Percentiles rank a stretch among this genome's conserved stretches.
Conservation (phyloP, 1,140 invertebrate genomes). For the Bombus vancouverensis region DNA sequence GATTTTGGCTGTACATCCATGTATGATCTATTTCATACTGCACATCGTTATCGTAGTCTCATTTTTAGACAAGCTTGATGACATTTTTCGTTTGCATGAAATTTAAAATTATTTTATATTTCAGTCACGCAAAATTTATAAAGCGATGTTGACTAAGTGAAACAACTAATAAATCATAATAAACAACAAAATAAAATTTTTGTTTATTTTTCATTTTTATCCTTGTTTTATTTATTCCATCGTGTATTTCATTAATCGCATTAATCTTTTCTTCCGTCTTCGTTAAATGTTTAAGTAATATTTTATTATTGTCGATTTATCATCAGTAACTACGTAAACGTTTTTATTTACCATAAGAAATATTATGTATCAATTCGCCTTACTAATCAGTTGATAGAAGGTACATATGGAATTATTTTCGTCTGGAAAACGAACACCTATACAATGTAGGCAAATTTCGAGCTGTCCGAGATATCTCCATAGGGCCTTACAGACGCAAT, state of each 20-base stretch:
- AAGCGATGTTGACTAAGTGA: conserved; percentile 14
- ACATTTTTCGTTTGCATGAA: conserved; percentile 32
- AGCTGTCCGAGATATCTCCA: conserved; percentile 91
- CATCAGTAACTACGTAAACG: not conserved
- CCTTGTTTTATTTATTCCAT: conserved; percentile 13
- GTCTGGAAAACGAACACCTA: conserved; percentile 96
- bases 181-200: not conserved
- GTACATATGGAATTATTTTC: conserved; percentile 97
- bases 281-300: not conserved
- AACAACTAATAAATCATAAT: conserved; percentile 44
- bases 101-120: conserved; percentile 24
- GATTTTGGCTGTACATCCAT: not conserved
- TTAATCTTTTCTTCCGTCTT: not conserved
- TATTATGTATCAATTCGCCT: conserved; percentile 44
- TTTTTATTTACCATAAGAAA: conserved; percentile 10
- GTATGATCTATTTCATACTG: not conserved
- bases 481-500: conserved; percentile 88
- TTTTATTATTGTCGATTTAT: not conserved
- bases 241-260: not conserved
- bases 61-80: conserved; percentile 23
- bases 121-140: not conserved
- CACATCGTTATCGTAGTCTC: conserved; percentile 17
- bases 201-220: conserved; percentile 31
- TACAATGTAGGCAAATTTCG: conserved; percentile 97
- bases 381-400: conserved; percentile 78